Evolutionary conservation across 2,888 invertebrate species (phyloP).

Genomic region (Graphium colonna): DNA sequence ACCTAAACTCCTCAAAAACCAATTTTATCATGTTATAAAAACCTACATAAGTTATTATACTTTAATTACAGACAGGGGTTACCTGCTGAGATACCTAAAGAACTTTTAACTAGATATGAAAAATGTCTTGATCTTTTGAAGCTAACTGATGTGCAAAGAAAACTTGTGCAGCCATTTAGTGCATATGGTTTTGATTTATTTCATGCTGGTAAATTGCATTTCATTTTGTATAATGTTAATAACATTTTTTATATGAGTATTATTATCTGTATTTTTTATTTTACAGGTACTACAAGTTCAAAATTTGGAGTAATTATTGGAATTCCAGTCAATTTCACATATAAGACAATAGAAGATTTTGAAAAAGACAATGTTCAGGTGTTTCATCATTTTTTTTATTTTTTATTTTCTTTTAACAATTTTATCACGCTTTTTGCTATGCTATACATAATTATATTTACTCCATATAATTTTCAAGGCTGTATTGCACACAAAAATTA

Average conservation of each 20-base stretch:
- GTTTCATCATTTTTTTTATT: too few species aligned
- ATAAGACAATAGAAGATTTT: constrained; percentile 75
- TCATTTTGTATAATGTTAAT: constrained; percentile 5
- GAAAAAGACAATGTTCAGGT: constrained; percentile 80
- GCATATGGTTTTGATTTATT: constrained; percentile 87
- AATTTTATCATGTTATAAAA: constrained; percentile 1
- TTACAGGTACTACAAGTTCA: constrained; percentile 71
- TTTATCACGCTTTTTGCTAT: too few species aligned
- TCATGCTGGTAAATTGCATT: constrained; percentile 79
- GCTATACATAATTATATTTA: too few species aligned
- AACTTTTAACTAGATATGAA: constrained; percentile 71
- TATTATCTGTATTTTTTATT: too few species aligned
- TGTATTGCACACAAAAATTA: too few species aligned
- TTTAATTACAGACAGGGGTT: constrained; percentile 76
- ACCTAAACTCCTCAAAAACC: too few species aligned
- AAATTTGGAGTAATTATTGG: constrained; percentile 85
- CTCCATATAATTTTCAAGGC: too few species aligned
- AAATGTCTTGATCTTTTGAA: constrained; percentile 81
- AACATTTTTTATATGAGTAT: too few species aligned
- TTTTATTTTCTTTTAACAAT: too few species aligned
- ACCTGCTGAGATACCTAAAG: constrained; percentile 74
- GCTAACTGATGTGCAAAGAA: constrained; percentile 68
- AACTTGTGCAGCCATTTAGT: constrained; percentile 82
- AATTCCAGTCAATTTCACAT: constrained; percentile 86
- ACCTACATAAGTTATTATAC: constrained; percentile 10